Percentiles rank a stretch among this genome's conserved stretches.
phyloP scores from a whole-genome alignment of 2,888 invertebrate species.

The Orthonevra nobilis region DNA sequence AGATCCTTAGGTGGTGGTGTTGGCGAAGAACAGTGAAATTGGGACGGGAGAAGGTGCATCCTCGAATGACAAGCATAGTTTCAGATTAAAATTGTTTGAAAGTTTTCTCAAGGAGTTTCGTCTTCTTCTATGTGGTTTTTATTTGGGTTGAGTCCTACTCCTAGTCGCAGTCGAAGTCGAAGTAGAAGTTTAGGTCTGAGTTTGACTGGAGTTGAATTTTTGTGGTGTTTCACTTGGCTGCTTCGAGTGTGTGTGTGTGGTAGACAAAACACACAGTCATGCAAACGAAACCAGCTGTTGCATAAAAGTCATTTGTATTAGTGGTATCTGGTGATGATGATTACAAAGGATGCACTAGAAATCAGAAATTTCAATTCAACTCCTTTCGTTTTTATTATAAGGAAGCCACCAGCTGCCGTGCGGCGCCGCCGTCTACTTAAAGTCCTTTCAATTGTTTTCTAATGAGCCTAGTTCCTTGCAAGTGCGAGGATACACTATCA shows the following conservation, averaged over 20 bases:
- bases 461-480: constrained; percentile 54
- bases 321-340: constrained; percentile 49
- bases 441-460: constrained; percentile 61
- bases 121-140: constrained; percentile 24
- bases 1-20: background rate
- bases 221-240: constrained; percentile 35
- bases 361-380: too few relatives aligned
- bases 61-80: constrained; percentile 66
- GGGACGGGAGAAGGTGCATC: constrained; percentile 28
- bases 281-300: constrained; percentile 50
- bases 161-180: background rate
- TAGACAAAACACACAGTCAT: constrained; percentile 29
- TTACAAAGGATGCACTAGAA: constrained; percentile 42
- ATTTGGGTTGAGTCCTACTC: too few relatives aligned
- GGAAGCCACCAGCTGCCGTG: too few relatives aligned
- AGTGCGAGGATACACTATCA: constrained; percentile 28
- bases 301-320: constrained; percentile 42
- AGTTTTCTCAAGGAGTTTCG: constrained; percentile 63
- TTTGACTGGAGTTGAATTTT: constrained; percentile 27
- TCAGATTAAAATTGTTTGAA: constrained; percentile 65
- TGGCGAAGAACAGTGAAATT: background rate
- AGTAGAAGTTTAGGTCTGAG: constrained; percentile 4
- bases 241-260: constrained; percentile 26
- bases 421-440: constrained; percentile 11
- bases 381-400: background rate